phyloP scores from a whole-genome alignment of 2,113 vertebrate species.

The Heptranchias perlo region DNA sequence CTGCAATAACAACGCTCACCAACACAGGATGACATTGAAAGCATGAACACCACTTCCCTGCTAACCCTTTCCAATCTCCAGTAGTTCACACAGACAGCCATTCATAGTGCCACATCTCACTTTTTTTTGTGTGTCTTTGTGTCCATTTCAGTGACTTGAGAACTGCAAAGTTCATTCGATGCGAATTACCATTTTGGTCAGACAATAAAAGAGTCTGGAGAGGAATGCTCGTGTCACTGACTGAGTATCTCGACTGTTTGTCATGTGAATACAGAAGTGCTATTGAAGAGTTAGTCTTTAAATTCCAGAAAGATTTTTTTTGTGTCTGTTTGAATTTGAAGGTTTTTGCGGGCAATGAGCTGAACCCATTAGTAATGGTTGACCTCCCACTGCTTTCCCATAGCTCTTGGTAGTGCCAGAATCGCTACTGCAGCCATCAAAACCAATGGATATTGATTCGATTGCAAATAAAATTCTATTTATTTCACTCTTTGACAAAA shows the following conservation, averaged over 20 bases:
- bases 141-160: background rate
- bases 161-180: background rate
- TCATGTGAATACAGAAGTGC: background rate
- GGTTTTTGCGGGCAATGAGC: background rate
- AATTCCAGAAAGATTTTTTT: background rate
- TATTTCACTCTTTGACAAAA: no score
- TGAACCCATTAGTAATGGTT: background rate
- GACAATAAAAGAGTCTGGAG: background rate
- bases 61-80: background rate
- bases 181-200: constrained; percentile 25
- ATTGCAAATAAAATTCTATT: background rate
- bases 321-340: background rate
- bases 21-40: background rate
- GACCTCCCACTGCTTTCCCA: background rate
- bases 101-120: background rate
- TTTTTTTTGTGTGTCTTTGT: background rate
- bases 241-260: background rate
- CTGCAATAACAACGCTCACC: background rate
- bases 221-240: background rate
- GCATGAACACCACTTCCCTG: background rate
- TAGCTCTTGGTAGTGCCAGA: background rate
- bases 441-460: background rate
- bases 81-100: background rate
- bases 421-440: background rate
- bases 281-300: background rate